A percentile compares a stretch with the other conserved stretches of the same genome.
Evolutionary conservation across 2,888 invertebrate species (phyloP).

Genomic region (Athripsodes cinereus): DNA sequence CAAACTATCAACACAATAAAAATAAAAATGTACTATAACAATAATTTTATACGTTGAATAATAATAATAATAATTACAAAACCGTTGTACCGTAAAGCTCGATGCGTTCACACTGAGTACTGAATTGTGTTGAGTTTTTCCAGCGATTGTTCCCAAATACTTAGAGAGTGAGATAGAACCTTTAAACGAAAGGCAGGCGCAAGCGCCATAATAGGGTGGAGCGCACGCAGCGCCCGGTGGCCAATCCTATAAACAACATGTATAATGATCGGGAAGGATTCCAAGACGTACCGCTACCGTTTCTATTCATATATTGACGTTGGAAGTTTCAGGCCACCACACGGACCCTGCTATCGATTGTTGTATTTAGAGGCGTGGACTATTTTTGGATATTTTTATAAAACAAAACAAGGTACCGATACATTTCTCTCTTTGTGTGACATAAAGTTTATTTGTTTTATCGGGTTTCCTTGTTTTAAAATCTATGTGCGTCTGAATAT

Average conservation of each 20-base stretch:
- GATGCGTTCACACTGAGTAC: not conserved
- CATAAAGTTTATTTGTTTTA: too few relatives aligned
- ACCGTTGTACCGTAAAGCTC: not conserved
- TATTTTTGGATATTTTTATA: not conserved
- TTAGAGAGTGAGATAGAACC: not conserved
- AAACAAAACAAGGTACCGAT: not conserved
- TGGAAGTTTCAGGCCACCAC: not conserved
- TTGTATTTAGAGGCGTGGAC: not conserved
- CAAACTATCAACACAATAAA: not conserved
- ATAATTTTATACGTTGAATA: not conserved
- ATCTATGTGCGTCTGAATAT: too few relatives aligned
- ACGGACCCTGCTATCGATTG: not conserved
- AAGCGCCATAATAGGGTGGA: not conserved
- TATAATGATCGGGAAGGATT: not conserved
- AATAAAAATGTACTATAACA: not conserved
- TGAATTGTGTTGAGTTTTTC: not conserved
- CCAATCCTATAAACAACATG: not conserved
- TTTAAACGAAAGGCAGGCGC: not conserved
- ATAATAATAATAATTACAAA: not conserved
- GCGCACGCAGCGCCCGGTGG: not conserved
- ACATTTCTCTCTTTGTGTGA: not conserved
- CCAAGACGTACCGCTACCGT: not conserved
- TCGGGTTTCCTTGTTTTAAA: too few relatives aligned
- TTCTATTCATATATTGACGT: not conserved
- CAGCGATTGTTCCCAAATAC: not conserved